A percentile compares a stretch with the other conserved stretches of the same genome.
phyloP scores from a whole-genome alignment of 2,113 vertebrate species.

The Corydoras maculifer region DNA sequence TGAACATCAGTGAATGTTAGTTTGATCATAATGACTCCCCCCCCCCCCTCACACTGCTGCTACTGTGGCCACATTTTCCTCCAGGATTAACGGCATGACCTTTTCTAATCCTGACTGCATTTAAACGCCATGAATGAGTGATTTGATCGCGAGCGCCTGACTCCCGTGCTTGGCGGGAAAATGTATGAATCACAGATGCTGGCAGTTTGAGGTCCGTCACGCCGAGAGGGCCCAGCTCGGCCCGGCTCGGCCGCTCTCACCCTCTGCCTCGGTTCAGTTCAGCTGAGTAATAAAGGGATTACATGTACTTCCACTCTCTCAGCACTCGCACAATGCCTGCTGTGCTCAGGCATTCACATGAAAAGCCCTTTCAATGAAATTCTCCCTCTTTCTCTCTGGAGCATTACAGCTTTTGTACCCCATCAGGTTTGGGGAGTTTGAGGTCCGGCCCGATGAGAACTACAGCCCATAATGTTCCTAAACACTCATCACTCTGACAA shows the following conservation, averaged over 20 bases:
- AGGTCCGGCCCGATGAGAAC: no score
- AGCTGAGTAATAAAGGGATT: conserved; percentile 43
- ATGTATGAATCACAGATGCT: conserved; percentile 8
- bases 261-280: conserved; percentile 12
- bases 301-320: conserved; percentile 39
- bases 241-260: neutral
- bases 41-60: no score
- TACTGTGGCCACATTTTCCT: no score
- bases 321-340: conserved; percentile 25
- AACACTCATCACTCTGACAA: no score
- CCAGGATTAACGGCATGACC: no score
- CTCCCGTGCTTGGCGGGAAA: neutral
- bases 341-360: conserved; percentile 26
- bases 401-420: neutral
- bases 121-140: no score
- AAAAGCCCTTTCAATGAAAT: conserved; percentile 26
- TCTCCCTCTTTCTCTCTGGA: neutral
- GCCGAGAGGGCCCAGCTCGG: conserved; percentile 1
- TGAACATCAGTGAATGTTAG: no score
- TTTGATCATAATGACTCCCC: no score
- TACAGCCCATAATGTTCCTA: no score
- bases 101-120: neutral
- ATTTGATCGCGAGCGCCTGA: neutral
- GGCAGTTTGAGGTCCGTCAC: conserved; percentile 2
- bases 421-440: no score